phyloP scores from a whole-genome alignment of 1,140 invertebrate species.

The Drosophila albomicans region DNA sequence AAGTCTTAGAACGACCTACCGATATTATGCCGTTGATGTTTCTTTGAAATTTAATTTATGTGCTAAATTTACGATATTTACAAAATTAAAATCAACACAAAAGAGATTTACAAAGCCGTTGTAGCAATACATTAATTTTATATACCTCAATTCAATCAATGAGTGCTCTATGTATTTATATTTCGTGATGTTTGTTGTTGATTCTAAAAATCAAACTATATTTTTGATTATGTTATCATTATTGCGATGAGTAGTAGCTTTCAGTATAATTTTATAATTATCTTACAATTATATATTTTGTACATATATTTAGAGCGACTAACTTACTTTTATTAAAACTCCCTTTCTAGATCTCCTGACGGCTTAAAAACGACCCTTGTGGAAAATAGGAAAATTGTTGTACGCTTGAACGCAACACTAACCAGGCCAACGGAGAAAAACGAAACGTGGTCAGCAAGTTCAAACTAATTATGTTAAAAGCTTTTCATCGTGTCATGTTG shows the following conservation, averaged over 20 bases:
- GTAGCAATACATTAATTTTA: slow-evolving; percentile 33
- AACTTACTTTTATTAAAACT: background rate
- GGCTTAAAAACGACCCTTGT: background rate
- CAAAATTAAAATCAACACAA: slow-evolving; percentile 72
- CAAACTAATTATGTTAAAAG: slow-evolving; percentile 83
- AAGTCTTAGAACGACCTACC: slow-evolving; percentile 41
- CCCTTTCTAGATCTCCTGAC: background rate
- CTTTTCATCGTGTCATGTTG: slow-evolving; percentile 63
- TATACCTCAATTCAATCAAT: slow-evolving; percentile 56
- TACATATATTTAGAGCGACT: too few relatives aligned
- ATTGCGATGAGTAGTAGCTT: too few relatives aligned
- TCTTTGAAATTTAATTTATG: slow-evolving; percentile 77
- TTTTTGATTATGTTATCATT: too few relatives aligned
- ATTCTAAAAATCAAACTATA: slow-evolving; percentile 24
- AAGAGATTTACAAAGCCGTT: slow-evolving; percentile 1
- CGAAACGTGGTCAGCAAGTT: slow-evolving; percentile 81
- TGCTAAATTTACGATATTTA: slow-evolving; percentile 70
- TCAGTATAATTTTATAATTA: too few relatives aligned
- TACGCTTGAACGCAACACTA: slow-evolving; percentile 74
- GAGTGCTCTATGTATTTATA: slow-evolving; percentile 19
- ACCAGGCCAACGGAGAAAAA: slow-evolving; percentile 77
- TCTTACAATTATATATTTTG: too few relatives aligned
- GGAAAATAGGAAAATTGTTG: slow-evolving; percentile 38
- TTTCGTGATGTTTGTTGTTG: slow-evolving; percentile 65
- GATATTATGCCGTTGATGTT: slow-evolving; percentile 73